Evolutionary conservation across 2,888 invertebrate species (phyloP).

Genomic region (Xanthia togata): DNA sequence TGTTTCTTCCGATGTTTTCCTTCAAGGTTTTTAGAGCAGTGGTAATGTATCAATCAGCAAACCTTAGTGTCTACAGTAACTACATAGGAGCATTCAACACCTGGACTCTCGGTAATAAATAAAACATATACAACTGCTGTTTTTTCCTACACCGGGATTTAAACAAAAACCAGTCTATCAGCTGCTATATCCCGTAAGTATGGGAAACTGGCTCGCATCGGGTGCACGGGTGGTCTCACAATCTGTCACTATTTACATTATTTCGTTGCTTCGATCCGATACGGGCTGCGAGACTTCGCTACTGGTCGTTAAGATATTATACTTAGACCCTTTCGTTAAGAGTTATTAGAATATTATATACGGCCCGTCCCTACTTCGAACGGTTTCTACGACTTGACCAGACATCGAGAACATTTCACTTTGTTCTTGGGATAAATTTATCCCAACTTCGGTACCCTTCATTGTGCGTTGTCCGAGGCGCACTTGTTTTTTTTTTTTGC

Average conservation of each 20-base stretch:
- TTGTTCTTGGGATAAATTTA: too few species aligned
- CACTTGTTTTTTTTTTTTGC: too few species aligned
- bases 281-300: slow-evolving; percentile 14
- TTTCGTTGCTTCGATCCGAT: slow-evolving; percentile 43
- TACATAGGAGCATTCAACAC: neutral
- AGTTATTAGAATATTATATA: neutral
- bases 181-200: slow-evolving; percentile 49
- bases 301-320: neutral
- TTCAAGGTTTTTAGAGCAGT: neutral
- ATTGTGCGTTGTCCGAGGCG: too few species aligned
- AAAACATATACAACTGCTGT: slow-evolving; percentile 2
- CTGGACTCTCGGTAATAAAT: neutral
- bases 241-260: slow-evolving; percentile 51
- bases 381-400: too few species aligned
- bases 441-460: too few species aligned
- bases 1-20: neutral
- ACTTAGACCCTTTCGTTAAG: neutral
- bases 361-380: too few species aligned
- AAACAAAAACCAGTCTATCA: slow-evolving; percentile 46
- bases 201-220: slow-evolving; percentile 45
- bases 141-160: slow-evolving; percentile 10
- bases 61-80: neutral
- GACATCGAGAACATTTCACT: too few species aligned
- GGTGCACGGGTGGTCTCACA: slow-evolving; percentile 55
- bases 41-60: neutral